These are phyloP conservation scores for Andrena minutula DNA, from an alignment of 2,888 invertebrate genomes.

Conservation along the genomic window DNA sequence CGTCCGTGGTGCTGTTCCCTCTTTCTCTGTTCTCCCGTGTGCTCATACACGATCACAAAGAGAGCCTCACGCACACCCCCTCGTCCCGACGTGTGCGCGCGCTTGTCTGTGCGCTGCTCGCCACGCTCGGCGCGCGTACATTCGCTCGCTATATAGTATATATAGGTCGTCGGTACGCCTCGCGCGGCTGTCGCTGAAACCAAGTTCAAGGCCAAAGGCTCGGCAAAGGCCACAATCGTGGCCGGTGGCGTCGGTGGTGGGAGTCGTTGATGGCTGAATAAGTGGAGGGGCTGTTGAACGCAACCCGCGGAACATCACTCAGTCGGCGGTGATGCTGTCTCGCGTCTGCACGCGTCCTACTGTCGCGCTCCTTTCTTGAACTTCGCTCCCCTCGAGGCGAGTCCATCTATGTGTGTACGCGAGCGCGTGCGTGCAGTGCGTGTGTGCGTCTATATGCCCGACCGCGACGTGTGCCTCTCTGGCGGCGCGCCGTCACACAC, in stretches of 20 bases:
- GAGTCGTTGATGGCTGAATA: slow-evolving; percentile 83
- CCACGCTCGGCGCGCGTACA: slow-evolving; percentile 65
- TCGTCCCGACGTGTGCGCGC: slow-evolving; percentile 39
- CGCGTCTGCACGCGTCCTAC: slow-evolving; percentile 82
- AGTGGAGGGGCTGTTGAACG: slow-evolving; percentile 87
- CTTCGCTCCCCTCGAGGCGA: slow-evolving; percentile 12
- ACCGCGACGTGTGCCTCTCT: slow-evolving; percentile 25
- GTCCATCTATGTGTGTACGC: slow-evolving; percentile 11
- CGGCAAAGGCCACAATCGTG: slow-evolving; percentile 85
- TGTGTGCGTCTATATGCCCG: not conserved
- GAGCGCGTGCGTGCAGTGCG: slow-evolving; percentile 1
- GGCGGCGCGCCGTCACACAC: slow-evolving; percentile 25
- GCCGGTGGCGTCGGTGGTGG: slow-evolving; percentile 84
- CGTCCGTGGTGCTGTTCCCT: not conserved
- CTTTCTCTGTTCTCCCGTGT: slow-evolving; percentile 23
- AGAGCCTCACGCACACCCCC: slow-evolving; percentile 31
- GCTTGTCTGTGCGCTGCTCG: slow-evolving; percentile 63
- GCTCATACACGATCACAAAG: slow-evolving; percentile 13
- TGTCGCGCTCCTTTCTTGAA: slow-evolving; percentile 74
- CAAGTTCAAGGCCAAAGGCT: slow-evolving; percentile 86
- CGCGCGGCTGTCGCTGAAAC: slow-evolving; percentile 84
- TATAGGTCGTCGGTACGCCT: slow-evolving; percentile 84
- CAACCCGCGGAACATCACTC: slow-evolving; percentile 86
- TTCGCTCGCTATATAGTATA: slow-evolving; percentile 72
- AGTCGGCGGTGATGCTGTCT: slow-evolving; percentile 85